Evolutionary conservation across 2,888 invertebrate species (phyloP), one percentile per base, ranked within the genome.

Genomic region (Chrysopilus asiliformis): DNA sequence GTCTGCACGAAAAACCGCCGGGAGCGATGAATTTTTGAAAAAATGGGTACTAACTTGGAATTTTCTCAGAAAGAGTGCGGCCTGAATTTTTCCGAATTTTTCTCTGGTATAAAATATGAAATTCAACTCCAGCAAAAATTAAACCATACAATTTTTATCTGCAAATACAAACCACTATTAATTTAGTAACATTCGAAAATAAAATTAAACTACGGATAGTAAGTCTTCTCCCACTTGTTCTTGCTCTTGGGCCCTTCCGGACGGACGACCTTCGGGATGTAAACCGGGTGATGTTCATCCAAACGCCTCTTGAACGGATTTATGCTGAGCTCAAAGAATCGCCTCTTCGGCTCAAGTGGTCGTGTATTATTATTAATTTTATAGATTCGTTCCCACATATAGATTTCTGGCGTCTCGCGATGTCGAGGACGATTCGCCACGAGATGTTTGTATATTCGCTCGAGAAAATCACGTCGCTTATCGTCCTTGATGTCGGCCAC

Each of bases 311-410:
- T 58, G 49, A 60, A 73, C 3, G 76, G 74, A 56, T 77, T 71
- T 14, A 68, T 56, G n/a, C 61, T 62, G 38, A 73, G 58, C 57
- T 85, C 79, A 57, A 81, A 87, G 50, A 76, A 79, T 32, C 81
- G 68, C 35, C 72, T 65, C 48, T 68, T 76, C 6, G 76, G 66
- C 34, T 86, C 85, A 59, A 76, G 57, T 32, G 71, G 70, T 42
- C 81, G 67, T 1, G 76, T 80, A 9, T 80, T 70, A 49, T 75
- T 64, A 52, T 77, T 64, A 14, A 80, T 73, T 57, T 84, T 79
- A 56, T 85, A 90, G 43, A 90, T 79, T 45, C 71, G 71, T 53
- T 89, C 85, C 89, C 89, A 91, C 38, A 74, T 57, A 51, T 80
- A 79, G 22, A 77, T 65, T 65, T 89, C 86, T 15, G 83, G 79